Base-by-base conservation (phyloP, 2,113 vertebrate species). In the Limanda limanda region DNA sequence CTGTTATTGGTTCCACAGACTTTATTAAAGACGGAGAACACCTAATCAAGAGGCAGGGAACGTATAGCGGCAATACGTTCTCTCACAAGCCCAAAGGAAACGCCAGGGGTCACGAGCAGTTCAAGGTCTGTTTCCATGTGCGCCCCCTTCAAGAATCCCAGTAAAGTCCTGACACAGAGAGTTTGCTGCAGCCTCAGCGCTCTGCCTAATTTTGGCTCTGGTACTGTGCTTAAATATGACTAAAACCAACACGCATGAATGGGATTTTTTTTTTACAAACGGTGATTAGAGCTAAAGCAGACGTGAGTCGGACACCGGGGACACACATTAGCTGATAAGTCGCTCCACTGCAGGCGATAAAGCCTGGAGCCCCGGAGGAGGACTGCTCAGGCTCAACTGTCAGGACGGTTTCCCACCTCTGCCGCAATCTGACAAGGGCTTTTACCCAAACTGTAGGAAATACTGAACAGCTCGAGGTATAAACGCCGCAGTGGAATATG, bases 341-440 rank as follows among this genome's bases (percentile, higher is more conserved):
- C 42, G 63, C 68, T 78, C 62, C 56, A 20, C 63, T 76, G 70
- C 81, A 78, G 75, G 58, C 55, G 52, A 69, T 82, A 73, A 82
- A 75, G 73, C 42, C 37, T 58, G 60, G 55, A 74, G 61, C 54
- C 71, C 51, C 18, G 11, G 31, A 69, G 74, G 54, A 76, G 40
- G 55, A 35, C 70, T 86, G 78, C 45, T 79, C 67, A 78, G 55
- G 47, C 81, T 90, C 85, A 81, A 40, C 74, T 78, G 81, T 85
- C 84, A 81, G 71, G 56, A 24, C 25, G 3, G 64, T 31, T 76
- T 75, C 79, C 54, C 71, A 78, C 78, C 57, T 67, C 58, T 45
- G 37, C 57, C 0, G 20, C 51, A 47, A 67, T 73, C 60, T 65
- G 73, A 81, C 79, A 48, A 35, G 69, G 64, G 24, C 51, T 84